Evolutionary conservation across 2,113 vertebrate species (phyloP).

Genomic region (Clarias macrocephalus): DNA sequence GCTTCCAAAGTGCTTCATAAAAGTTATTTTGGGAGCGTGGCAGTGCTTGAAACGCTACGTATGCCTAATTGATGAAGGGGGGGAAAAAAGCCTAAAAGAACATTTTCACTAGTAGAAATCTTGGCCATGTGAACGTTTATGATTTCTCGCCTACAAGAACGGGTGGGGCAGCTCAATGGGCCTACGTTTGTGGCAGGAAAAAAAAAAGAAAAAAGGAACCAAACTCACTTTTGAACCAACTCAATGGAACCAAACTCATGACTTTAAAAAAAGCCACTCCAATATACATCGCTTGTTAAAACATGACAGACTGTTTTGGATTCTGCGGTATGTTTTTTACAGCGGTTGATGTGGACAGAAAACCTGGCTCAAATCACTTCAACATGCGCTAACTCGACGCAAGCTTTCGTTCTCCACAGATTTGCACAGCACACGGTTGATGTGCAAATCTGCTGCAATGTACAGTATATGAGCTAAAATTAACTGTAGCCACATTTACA

Average conservation of each 20-base stretch:
- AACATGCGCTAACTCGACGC: conserved; percentile 46
- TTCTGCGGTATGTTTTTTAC: conserved; percentile 54
- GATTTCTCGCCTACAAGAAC: conserved; percentile 37
- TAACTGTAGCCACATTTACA: conserved; percentile 20
- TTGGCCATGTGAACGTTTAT: conserved; percentile 26
- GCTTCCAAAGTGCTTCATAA: conserved; percentile 47
- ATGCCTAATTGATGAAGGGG: not conserved
- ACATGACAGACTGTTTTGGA: conserved; percentile 51
- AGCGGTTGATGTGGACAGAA: conserved; percentile 44
- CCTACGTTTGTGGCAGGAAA: not conserved
- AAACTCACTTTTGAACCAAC: conserved; percentile 32
- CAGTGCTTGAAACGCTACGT: conserved; percentile 44
- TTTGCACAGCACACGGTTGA: conserved; percentile 11
- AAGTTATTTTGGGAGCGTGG: conserved; percentile 31
- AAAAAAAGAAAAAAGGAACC: not conserved
- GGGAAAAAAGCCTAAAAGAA: not conserved
- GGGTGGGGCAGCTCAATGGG: conserved; percentile 35
- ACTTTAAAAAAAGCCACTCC: conserved; percentile 39
- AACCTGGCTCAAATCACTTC: conserved; percentile 40
- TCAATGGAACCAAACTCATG: conserved; percentile 39
- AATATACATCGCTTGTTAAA: conserved; percentile 47
- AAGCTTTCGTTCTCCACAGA: conserved; percentile 30
- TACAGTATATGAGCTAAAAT: not conserved
- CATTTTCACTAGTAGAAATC: conserved; percentile 2
- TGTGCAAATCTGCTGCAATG: not conserved